Base-by-base conservation (phyloP, 2,113 vertebrate species). In the Aplodontia rufa region DNA sequence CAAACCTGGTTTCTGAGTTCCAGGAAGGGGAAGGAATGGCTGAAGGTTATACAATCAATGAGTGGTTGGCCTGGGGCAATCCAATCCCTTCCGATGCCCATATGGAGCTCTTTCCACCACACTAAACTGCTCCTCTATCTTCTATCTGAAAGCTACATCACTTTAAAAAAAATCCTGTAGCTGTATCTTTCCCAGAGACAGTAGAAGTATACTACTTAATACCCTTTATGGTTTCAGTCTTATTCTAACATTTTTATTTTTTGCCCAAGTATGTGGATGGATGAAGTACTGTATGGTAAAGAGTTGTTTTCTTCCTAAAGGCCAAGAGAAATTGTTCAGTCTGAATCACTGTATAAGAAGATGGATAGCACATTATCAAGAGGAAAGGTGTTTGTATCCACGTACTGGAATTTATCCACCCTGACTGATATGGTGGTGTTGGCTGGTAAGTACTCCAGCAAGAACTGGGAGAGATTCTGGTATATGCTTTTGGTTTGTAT, bases 351-450 rank as follows among this genome's bases (percentile, higher is more conserved):
- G n/a, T 98, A 99, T 90, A 74, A 91, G 96, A 98, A 51, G 51
- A 98, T 75, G 14, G 98, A 98, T 0, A 99, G 78, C 10, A 98
- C 96, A 0, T 98, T 99, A 0, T 98, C 98, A 1, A 98, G 97
- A 71, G 98, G 98, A 68, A 98, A 97, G 42, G 80, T 97, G 60
- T 95, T 22, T 14, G 96, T 97, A 17, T 99, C 98, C 96, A 99
- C 87, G 64, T 98, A 98, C 19, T 97, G 64, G 13, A 98, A 98
- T 0, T 94, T 83, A 2, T 97, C 84, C 7, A 98, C 97, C 22
- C 84, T 93, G 14, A 98, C 97, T 20, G 98, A 97, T 42, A 99
- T 0, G 60, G 88, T 95, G 87, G 97, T 96, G 45, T 97, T 14
- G 96, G 13, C 95, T 0, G 95, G 24, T 74, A 99, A 95, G 2